Base-by-base conservation (phyloP, 2,888 invertebrate genomes). In the Lacanobia wlatinum region DNA sequence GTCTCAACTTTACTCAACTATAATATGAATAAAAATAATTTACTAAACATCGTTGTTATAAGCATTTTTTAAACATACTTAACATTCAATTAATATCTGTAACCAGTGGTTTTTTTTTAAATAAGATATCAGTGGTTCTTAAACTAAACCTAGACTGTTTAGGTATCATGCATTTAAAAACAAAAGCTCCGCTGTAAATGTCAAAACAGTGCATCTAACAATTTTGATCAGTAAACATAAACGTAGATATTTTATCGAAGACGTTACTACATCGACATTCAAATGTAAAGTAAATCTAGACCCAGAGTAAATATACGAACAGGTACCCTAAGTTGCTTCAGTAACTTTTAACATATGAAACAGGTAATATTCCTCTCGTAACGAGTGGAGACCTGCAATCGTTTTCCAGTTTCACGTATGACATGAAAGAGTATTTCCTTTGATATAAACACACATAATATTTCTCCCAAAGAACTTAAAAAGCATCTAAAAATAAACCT, bases 401-500 rank as follows among this genome's bases (percentile, higher is more conserved):
- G 73, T 43, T 21, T 61, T 50, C 40, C 52, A 56, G 21, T 61
- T 50, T 34, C 52, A 56, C 61, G 28, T 60, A 48, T 43, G 59
- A 28, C 12, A 34, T 55, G 12, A 76, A 62, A 73, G 48, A 55
- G 23, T 8, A 9, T 61, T 48, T 70, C 40, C 60, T 69, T 56
- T 56, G 48, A 55, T 48, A 58, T 46, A 78, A 21, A 79, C 23
- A 50, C 50, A 59, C 63, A 48, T 78, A 58, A 48, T 78, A 58
- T 53, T 10, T 40, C 52, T 21, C 16, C 7, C 14, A n/a, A 1
- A 21, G 62, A 48, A 72, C 53, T 16, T 67, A n/a, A 38, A 50
- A 55, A 64, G 10, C 40, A 55, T 52, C 10, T 64, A 65, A 61
- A 80, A 84, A 81, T 68, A 82, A 84, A 82, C 76, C 74, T 74